Evolutionary conservation across 2,888 invertebrate genomes (phyloP), one percentile per base, ranked within the genome.

Genomic region (Platycnemis pennipes): DNA sequence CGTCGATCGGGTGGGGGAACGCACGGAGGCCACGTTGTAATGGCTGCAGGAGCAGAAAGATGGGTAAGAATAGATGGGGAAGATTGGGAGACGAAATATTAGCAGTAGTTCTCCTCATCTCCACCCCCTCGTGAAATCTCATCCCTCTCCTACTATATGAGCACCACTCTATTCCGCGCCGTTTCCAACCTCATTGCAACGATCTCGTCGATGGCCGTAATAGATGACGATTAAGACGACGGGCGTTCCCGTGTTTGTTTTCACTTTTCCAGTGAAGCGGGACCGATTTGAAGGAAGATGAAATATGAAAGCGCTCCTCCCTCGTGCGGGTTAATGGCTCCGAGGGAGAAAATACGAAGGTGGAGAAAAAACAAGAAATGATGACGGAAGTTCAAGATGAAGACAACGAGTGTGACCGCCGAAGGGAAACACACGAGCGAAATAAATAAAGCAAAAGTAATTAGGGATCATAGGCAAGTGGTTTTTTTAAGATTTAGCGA

Each of bases 241-340:
- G 77, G 77, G 77, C 77, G 77, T 77, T 77, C 77, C 77, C 77
- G 77, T 77, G 77, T 77, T 77, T 77, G 77, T 77, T 77, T 77
- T 77, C 77, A 77, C 77, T 77, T 77, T 77, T 77, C 77, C 77
- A 77, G 16, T 77, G 77, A 77, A 77, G 77, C 77, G 77, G 77
- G 77, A 77, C 77, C 37, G 77, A 77, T 77, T 77, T 77, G 77
- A 77, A 37, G 77, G 37, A 77, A 77, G 77, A 77, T 77, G 77
- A 77, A 77, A 77, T 77, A 37, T 13, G 77, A 31, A 22, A 37
- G 26, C 37, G 31, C 77, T 77, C 77, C 31, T 31, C 37, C 13
- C 37, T 77, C 77, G 77, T 16, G 16, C 31, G 77, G 31, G 11
- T 77, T 77, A 77, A 77, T 77, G 37, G 77, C 31, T 77, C 37